These are phyloP conservation scores for Calameuta idolon DNA, from an alignment of 2,888 invertebrate species.

Conservation along the genomic window DNA sequence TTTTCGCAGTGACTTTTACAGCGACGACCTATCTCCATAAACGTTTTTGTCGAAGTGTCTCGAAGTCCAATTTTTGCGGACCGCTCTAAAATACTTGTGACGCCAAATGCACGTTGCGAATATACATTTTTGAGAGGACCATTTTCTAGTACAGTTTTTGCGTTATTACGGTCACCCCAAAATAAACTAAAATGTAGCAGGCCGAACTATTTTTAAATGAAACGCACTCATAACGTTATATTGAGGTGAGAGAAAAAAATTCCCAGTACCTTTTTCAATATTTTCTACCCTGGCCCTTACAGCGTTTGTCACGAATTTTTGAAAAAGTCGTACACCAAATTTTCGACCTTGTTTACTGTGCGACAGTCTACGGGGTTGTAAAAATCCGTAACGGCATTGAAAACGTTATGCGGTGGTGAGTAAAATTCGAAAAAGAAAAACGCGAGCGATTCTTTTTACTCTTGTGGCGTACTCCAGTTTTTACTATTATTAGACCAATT, in stretches of 20 bases:
- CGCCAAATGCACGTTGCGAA: constrained; percentile 24
- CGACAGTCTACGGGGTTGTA: background rate
- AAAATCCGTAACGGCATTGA: background rate
- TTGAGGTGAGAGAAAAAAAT: constrained; percentile 35
- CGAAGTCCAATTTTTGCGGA: constrained; percentile 44
- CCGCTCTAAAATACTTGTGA: constrained; percentile 29
- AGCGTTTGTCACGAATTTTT: background rate
- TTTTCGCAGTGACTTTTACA: constrained; percentile 33
- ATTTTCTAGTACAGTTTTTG: constrained; percentile 59
- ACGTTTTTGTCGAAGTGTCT: constrained; percentile 51
- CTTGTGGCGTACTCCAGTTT: constrained; percentile 53
- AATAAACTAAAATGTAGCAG: constrained; percentile 49
- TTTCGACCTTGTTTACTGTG: background rate
- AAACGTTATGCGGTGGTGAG: background rate
- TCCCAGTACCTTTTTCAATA: background rate
- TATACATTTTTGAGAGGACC: constrained; percentile 36
- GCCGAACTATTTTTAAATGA: constrained; percentile 54
- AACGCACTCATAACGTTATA: constrained; percentile 53
- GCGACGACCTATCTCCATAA: constrained; percentile 42
- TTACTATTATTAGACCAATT: constrained; percentile 64
- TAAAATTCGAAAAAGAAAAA: background rate
- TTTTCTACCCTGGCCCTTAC: background rate
- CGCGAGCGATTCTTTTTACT: constrained; percentile 32
- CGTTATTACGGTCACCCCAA: constrained; percentile 63
- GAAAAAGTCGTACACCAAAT: background rate